Base-by-base conservation (phyloP, 2,113 vertebrate species). In the Rhinoderma darwinii region DNA sequence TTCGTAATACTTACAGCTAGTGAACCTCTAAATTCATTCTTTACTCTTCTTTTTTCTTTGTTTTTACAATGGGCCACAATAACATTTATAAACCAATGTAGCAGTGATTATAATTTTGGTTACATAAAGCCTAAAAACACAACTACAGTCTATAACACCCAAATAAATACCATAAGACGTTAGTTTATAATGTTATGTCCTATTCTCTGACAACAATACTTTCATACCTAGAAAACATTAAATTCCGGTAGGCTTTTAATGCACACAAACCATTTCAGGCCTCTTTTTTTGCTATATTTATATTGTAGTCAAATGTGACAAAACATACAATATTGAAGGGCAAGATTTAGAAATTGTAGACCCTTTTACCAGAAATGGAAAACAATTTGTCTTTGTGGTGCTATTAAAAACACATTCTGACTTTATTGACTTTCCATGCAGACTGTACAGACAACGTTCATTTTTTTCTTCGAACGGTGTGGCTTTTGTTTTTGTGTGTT, bases 271-370 rank as follows among this genome's bases (percentile, higher is more conserved):
- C 63, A 43, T 41, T 80, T 61, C 3, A 39, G 15, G 22, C n/a
- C n/a, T 82, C 37, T 27, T 47, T 82, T 63, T 76, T 66, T 82
- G 15, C 6, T 43, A 72, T 37, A 72, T 83, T 68, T 68, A 51
- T 27, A 70, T 72, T 83, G 56, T 32, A 83, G 43, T 41, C 15
- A 74, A 84, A 73, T 54, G 14, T 73, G 68, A 84, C 39, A 20
- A 47, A 83, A 54, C 12, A 56, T 84, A 35, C 25, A 41, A 30
- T 54, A 74, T 51, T 84, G 68, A 41, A 74, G 41, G 50, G 32
- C 68, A 74, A 54, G 22, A 74, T 82, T 79, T 59, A 76, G 81
- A 88, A 91, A 88, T 14, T 47, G 5, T 79, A 88, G 39, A 3
- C 43, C 61, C 56, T 70, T 70, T 70, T 72, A 35, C 43, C 20